Evolutionary conservation across 1,140 invertebrate species (phyloP), one percentile per base, ranked within the genome.

Genomic region (Pogonomyrmex barbatus): DNA sequence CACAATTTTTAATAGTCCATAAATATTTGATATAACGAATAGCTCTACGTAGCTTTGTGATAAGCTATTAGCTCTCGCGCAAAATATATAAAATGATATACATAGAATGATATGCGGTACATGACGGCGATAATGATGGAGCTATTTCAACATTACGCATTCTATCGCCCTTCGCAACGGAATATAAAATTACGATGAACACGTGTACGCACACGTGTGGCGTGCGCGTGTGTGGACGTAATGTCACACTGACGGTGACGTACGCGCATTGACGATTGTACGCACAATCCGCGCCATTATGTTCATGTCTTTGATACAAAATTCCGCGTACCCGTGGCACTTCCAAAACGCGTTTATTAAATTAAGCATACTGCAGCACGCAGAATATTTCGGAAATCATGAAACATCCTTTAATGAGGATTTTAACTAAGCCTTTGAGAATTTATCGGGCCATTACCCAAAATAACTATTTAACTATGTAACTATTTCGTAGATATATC

Each of bases 121-220:
- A 83, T 75, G 54, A 50, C 68, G 68, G 54, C 68, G 68, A 83
- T 83, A 83, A 83, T 83, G 68, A 83, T 70, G 68, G 67, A 73
- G 79, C 79, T 71, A 83, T 83, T 83, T 83, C 79, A 83, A 75
- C 79, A 75, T 83, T 73, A 83, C 79, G 68, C 54, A 83, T 83
- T 83, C 79, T 75, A n/a, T 33, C 42, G 68, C 68, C 33, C 68
- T 75, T 83, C 79, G 79, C 54, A 83, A 83, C 79, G 45, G 79
- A 75, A 83, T 83, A 83, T 83, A 83, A 83, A 83, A 83, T 83
- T 73, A 83, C 42, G 42, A 60, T 75, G 68, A 50, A 39, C 68
- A 30, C 17, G 10, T 47, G 30, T n/a, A n/a, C 39, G 36, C 42
- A 47, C 33, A 47, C 33, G 17, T 30, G 8, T 24, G 4, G 4